Evolutionary conservation across 2,113 vertebrate genomes (phyloP), one percentile per base, ranked within the genome.

Genomic region (Orientallactaga bullata): DNA sequence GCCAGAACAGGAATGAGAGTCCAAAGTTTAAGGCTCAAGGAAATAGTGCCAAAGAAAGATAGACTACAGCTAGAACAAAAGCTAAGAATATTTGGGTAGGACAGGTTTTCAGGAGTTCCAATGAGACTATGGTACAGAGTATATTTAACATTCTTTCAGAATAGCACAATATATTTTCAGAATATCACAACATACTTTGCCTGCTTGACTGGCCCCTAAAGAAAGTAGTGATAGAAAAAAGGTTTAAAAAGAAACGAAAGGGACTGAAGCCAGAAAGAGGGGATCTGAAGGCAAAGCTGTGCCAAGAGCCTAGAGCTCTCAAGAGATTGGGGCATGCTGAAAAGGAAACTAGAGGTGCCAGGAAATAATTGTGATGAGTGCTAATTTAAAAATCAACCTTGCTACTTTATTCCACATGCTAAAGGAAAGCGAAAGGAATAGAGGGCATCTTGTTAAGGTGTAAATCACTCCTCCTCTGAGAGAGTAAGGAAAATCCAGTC

Each of bases 321-420:
- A n/a, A 58, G 77, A 76, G 55, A 72, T 5, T 12, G n/a, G 61
- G 24, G 39, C 10, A 65, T 42, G 66, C 10, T 35, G 37, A 89
- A 88, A 15, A 66, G 17, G 4, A n/a, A 0, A 0, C 39, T 60
- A 9, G 2, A 65, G 21, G 7, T 6, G 60, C 16, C 51, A n/a
- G 51, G 12, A 51, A 82, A 37, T 39, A 72, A 63, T 5, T 7
- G 32, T 20, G 16, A 35, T 3, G 8, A 35, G 0, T 73, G 42
- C 9, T 85, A 42, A 80, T 60, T 84, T 58, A 89, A 87, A 7
- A 42, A 47, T 32, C 58, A 17, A 42, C 51, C 76, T 32, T 32
- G n/a, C 35, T 83, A 55, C 21, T 30, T 85, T 93, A 82, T 28
- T 39, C 12, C 85, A 4, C 47, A 17, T 51, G 16, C 28, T 71